Conservation (phyloP, 37 sponge, comb jelly and placozoan species). For the Agelas oroides region DNA sequence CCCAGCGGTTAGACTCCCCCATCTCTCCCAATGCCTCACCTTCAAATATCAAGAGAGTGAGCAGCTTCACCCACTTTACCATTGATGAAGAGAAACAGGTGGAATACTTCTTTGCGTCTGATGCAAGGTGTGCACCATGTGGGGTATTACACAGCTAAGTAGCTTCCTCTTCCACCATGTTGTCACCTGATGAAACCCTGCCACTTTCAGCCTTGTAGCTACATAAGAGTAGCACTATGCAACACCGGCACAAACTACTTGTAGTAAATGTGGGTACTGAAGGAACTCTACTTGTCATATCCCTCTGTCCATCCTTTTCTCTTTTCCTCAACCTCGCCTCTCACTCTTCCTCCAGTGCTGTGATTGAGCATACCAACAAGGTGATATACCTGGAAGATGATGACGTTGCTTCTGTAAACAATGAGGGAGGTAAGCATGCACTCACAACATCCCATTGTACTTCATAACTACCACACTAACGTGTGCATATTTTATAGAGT, state of each 20-base stretch:
- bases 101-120: slow-evolving; percentile 99
- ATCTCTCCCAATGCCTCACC: no score
- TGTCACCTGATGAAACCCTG: no score
- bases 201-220: no score
- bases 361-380: slow-evolving; percentile 97
- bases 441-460: background rate
- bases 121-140: slow-evolving; percentile 79
- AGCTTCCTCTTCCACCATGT: no score
- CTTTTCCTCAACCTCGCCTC: background rate
- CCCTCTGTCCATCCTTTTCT: no score
- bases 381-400: slow-evolving; percentile 98
- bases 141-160: no score
- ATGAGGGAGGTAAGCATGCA: slow-evolving; percentile 81
- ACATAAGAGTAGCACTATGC: no score
- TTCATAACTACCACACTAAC: background rate
- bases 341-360: slow-evolving; percentile 69
- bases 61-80: slow-evolving; percentile 60
- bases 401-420: slow-evolving; percentile 93
- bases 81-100: slow-evolving; percentile 65
- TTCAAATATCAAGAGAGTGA: background rate
- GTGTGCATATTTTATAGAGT: background rate
- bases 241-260: no score
- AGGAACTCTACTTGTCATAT: no score
- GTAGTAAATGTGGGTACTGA: no score
- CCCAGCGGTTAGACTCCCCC: no score